These are phyloP conservation scores for Pseudoips prasinana DNA, from an alignment of 2,888 invertebrate species.

Conservation along the genomic window DNA sequence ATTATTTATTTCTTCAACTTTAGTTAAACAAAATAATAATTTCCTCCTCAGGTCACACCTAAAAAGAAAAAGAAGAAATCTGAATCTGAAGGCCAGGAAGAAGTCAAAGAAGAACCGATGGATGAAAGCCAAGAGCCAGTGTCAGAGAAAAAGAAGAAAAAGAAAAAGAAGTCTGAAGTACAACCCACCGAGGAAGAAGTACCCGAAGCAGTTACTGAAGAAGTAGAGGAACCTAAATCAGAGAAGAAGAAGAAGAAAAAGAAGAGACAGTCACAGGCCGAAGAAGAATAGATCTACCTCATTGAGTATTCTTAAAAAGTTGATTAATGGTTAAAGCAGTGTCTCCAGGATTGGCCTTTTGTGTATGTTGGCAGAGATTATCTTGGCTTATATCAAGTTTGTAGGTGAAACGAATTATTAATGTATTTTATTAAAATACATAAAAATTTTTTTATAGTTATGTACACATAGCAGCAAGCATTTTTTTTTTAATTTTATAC, in stretches of 20 bases:
- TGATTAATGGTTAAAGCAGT: too few relatives aligned
- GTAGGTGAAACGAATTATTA: too few relatives aligned
- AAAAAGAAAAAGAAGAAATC: constrained; percentile 67
- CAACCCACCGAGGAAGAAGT: constrained; percentile 31
- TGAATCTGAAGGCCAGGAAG: constrained; percentile 27
- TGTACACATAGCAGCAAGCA: too few relatives aligned
- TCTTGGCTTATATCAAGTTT: too few relatives aligned
- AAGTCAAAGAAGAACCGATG: constrained; percentile 19
- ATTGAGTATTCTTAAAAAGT: too few relatives aligned
- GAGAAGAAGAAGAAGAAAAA: constrained; percentile 75
- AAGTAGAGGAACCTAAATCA: constrained; percentile 51
- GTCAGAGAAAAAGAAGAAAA: constrained; percentile 77
- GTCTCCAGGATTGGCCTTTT: too few relatives aligned
- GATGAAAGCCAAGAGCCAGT: constrained; percentile 32
- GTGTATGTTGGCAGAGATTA: too few relatives aligned
- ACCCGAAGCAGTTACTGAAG: constrained; percentile 11
- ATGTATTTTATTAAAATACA: too few relatives aligned
- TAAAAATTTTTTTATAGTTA: too few relatives aligned
- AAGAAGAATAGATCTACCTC: constrained; percentile 43
- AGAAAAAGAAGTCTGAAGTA: constrained; percentile 71
- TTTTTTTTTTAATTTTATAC: too few relatives aligned
- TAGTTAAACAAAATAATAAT: too few relatives aligned
- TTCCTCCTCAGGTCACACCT: constrained; percentile 53
- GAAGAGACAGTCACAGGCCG: constrained; percentile 54
- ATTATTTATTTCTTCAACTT: too few relatives aligned